These are phyloP conservation scores for Zapornia atra DNA, from an alignment of 2,113 vertebrate species.

Conservation along the genomic window DNA sequence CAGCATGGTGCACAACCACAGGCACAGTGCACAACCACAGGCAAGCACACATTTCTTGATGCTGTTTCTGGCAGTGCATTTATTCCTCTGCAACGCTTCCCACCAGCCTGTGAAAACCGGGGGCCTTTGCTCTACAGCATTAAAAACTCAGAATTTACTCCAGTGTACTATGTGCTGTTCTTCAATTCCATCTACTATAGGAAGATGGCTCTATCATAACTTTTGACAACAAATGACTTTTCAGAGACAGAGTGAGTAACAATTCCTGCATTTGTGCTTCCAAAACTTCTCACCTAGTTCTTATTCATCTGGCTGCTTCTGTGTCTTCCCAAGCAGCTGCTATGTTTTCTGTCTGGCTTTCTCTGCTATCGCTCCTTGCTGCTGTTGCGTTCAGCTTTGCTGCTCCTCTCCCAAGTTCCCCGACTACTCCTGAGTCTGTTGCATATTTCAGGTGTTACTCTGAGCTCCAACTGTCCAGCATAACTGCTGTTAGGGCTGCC, in stretches of 20 bases:
- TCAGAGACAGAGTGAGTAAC: background rate
- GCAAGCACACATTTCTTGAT: background rate
- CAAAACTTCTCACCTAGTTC: background rate
- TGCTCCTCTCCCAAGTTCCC: background rate
- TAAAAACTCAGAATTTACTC: background rate
- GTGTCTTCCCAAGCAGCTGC: background rate
- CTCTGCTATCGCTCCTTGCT: background rate
- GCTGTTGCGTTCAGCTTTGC: background rate
- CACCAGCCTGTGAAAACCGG: background rate
- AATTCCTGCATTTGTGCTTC: background rate
- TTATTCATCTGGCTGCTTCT: background rate
- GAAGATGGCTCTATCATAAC: background rate
- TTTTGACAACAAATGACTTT: background rate
- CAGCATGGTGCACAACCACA: background rate
- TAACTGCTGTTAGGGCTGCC: background rate
- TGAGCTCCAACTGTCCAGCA: background rate
- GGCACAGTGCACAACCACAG: background rate
- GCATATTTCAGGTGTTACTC: background rate
- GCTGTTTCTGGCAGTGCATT: background rate
- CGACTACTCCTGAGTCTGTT: background rate
- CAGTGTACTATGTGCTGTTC: fast-evolving
- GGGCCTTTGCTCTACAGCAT: background rate
- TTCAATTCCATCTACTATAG: background rate
- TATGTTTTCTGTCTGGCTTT: background rate
- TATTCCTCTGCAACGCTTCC: background rate